phyloP scores from a whole-genome alignment of 92 coral and sea anemone species.

The Nematostella vectensis region DNA sequence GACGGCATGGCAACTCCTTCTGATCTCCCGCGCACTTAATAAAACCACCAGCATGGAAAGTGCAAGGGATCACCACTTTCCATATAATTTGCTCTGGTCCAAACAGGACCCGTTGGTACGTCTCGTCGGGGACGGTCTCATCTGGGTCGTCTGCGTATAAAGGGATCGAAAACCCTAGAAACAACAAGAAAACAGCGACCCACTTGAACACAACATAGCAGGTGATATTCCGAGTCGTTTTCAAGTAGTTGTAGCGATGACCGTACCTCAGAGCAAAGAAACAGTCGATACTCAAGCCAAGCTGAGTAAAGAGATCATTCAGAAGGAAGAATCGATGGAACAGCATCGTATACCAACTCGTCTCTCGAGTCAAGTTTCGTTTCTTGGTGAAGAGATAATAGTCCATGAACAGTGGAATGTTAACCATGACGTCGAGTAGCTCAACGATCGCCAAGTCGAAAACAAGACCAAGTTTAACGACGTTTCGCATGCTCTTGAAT shows the following conservation, averaged over 20 bases:
- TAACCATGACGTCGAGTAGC: slow-evolving; percentile 13
- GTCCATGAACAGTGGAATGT: slow-evolving; percentile 25
- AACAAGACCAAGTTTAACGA: slow-evolving; percentile 12
- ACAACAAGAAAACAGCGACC: slow-evolving; percentile 1
- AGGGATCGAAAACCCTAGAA: slow-evolving; percentile 12
- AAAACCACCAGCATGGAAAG: not conserved
- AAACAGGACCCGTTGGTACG: slow-evolving; percentile 22
- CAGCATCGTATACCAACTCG: slow-evolving; percentile 27
- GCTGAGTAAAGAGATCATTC: slow-evolving; percentile 16
- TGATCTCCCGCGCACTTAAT: too few species aligned
- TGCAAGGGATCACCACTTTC: slow-evolving; percentile 26
- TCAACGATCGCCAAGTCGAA: slow-evolving; percentile 23
- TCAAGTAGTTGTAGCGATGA: slow-evolving; percentile 1
- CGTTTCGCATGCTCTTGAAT: slow-evolving; percentile 12
- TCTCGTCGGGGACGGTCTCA: slow-evolving; percentile 8
- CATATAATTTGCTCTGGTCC: slow-evolving; percentile 25
- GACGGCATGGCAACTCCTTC: not conserved
- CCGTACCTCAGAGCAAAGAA: slow-evolving; percentile 10
- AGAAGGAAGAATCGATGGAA: slow-evolving; percentile 21
- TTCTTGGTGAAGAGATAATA: slow-evolving; percentile 18
- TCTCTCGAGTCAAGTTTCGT: slow-evolving; percentile 13
- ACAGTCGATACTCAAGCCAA: slow-evolving; percentile 10
- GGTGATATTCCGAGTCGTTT: not conserved
- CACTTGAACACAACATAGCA: slow-evolving; percentile 4
- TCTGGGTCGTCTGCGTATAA: slow-evolving; percentile 2